phyloP scores from a whole-genome alignment of 2,888 invertebrate genomes.

The Perizoma flavofasciatum region DNA sequence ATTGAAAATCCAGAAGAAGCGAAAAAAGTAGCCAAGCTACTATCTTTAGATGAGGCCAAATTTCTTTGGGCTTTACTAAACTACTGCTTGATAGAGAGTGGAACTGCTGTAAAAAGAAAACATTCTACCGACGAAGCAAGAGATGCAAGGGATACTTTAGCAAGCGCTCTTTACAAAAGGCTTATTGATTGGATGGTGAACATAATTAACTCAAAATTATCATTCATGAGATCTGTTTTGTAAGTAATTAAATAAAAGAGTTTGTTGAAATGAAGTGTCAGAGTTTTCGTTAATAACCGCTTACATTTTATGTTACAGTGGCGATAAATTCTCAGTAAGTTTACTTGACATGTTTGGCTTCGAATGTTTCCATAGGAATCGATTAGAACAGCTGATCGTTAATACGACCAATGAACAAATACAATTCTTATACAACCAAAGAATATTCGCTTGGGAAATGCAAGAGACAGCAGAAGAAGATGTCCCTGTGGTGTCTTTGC shows the following conservation, averaged over 20 bases:
- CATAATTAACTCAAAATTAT: slow-evolving; percentile 92
- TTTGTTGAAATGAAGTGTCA: no score
- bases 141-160: slow-evolving; percentile 92
- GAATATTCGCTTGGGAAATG: slow-evolving; percentile 96
- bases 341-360: slow-evolving; percentile 96
- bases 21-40: slow-evolving; percentile 87
- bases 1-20: slow-evolving; percentile 89
- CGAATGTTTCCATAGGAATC: slow-evolving; percentile 94
- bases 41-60: slow-evolving; percentile 91
- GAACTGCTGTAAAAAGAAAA: slow-evolving; percentile 86
- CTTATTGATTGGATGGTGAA: slow-evolving; percentile 95
- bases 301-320: slow-evolving; percentile 82
- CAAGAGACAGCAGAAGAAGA: slow-evolving; percentile 91
- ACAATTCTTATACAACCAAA: slow-evolving; percentile 96
- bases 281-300: neutral
- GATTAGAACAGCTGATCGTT: slow-evolving; percentile 93
- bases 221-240: slow-evolving; percentile 93
- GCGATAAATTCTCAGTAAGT: slow-evolving; percentile 91
- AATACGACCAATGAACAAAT: slow-evolving; percentile 97
- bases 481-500: slow-evolving; percentile 87
- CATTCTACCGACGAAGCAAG: slow-evolving; percentile 92
- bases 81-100: slow-evolving; percentile 91
- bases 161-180: slow-evolving; percentile 92
- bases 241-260: slow-evolving; percentile 77
- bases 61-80: slow-evolving; percentile 94